Conservation (phyloP, 2,113 vertebrate species). For the pig (Sus scrofa) region T2T-Sscrofa CM000819.6:105504501-105505000, state of each 20-base stretch:
- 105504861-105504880: not conserved
- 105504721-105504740: not conserved
- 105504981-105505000: not conserved
- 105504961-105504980: conserved; percentile 2
- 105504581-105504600: conserved; percentile 23
- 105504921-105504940: not conserved
- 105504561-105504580: conserved; percentile 7
- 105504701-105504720: not conserved
- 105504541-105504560: not conserved
- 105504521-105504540: not conserved
- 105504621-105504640: not conserved
- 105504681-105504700: not conserved
- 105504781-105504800: not conserved
- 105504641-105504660: not conserved
- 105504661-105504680: not conserved
- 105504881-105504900: not conserved
- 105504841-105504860: not conserved
- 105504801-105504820: not conserved
- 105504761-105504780: not conserved
- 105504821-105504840: not conserved
- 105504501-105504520: not conserved
- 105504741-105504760: not conserved
- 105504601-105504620: not conserved
- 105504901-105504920: not conserved
- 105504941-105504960: not conserved